phyloP scores from a whole-genome alignment of 2,113 vertebrate species.

The Leptobrachium leishanense region DNA sequence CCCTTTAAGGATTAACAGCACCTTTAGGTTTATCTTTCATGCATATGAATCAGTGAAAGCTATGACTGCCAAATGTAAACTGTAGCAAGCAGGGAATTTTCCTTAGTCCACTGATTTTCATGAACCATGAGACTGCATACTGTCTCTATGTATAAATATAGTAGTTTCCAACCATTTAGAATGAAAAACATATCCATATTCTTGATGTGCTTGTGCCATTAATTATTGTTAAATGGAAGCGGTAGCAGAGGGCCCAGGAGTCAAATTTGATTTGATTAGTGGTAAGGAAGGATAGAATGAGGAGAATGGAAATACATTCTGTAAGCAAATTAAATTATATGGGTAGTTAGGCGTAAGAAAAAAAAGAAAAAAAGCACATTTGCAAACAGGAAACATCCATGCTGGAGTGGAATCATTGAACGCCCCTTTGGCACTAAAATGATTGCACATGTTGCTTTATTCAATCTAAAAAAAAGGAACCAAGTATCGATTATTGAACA shows the following conservation, averaged over 20 bases:
- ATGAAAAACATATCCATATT: too few species aligned
- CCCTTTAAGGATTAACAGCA: too few species aligned
- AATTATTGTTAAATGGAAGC: not conserved
- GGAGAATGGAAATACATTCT: not conserved
- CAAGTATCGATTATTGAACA: too few species aligned
- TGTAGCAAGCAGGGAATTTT: not conserved
- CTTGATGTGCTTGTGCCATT: not conserved
- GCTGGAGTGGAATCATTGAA: too few species aligned
- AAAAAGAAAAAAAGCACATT: not conserved
- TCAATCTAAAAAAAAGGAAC: too few species aligned
- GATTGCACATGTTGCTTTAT: too few species aligned
- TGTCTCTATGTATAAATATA: not conserved
- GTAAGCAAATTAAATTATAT: slow-evolving; percentile 1
- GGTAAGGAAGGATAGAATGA: not conserved
- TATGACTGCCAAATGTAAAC: not conserved
- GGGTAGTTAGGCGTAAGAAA: not conserved
- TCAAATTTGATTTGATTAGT: not conserved
- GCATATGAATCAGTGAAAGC: not conserved
- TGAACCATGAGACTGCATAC: not conserved
- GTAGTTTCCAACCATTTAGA: not conserved
- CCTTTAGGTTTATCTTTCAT: not conserved
- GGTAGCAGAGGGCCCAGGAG: not conserved
- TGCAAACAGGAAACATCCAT: too few species aligned
- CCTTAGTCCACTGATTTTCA: not conserved
- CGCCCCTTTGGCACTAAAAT: too few species aligned